These are phyloP conservation scores for Ctena decussata DNA, from an alignment of 2,888 invertebrate species.

Conservation along the genomic window DNA sequence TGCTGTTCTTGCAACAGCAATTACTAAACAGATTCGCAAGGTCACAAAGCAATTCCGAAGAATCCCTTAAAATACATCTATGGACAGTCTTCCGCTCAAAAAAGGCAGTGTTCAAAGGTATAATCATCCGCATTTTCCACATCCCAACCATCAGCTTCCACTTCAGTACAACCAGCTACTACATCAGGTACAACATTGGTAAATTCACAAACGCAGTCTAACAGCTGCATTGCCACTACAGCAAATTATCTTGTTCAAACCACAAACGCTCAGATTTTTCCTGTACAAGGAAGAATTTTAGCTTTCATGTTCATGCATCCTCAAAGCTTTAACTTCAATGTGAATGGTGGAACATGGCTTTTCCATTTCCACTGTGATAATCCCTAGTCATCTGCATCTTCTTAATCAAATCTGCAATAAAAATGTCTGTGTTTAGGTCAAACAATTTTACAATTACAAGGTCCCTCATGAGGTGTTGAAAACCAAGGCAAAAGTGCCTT, in stretches of 20 bases:
- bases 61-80: constrained; percentile 20
- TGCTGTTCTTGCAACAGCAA: constrained; percentile 1
- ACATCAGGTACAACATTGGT: background rate
- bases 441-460: background rate
- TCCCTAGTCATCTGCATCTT: background rate
- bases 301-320: background rate
- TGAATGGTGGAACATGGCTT: background rate
- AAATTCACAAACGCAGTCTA: background rate
- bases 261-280: background rate
- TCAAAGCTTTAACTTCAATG: constrained; percentile 2
- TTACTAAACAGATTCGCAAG: constrained; percentile 16
- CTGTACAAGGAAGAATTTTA: background rate
- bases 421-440: background rate
- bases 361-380: background rate
- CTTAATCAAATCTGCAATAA: background rate
- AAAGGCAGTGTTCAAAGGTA: constrained; percentile 11
- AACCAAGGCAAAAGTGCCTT: no score
- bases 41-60: constrained; percentile 25
- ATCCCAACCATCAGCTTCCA: background rate
- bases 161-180: background rate
- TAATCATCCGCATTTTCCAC: background rate
- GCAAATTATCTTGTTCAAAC: background rate
- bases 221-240: background rate
- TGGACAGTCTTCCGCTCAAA: constrained; percentile 14
- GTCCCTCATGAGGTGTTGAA: no score